Evolutionary conservation across 2,113 vertebrate species (phyloP).

Genomic region (Oreochromis niloticus): DNA sequence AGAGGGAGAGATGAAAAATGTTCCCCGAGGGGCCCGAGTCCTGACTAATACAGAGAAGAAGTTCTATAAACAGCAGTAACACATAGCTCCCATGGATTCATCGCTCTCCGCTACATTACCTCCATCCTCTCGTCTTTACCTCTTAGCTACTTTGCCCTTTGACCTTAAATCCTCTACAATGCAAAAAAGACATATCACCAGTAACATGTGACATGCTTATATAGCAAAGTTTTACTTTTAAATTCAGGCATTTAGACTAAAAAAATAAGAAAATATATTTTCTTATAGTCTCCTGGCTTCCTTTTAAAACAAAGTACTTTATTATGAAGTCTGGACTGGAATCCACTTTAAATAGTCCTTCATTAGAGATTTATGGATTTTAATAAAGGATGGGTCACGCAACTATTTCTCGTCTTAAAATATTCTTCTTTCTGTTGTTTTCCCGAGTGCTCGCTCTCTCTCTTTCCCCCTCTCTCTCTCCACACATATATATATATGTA

Average conservation of each 20-base stretch:
- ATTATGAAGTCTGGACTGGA: not conserved
- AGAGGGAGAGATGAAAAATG: constrained; percentile 19
- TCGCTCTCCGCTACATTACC: constrained; percentile 38
- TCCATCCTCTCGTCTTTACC: constrained; percentile 14
- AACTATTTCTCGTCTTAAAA: not conserved
- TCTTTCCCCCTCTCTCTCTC: too few relatives aligned
- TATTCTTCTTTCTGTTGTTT: not conserved
- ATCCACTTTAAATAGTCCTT: not conserved
- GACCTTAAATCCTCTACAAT: constrained; percentile 23
- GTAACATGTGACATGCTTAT: not conserved
- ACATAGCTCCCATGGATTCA: constrained; percentile 22
- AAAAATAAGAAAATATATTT: not conserved
- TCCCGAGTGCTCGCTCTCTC: not conserved
- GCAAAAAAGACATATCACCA: not conserved
- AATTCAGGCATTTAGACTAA: not conserved
- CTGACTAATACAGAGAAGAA: constrained; percentile 49
- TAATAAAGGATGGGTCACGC: not conserved
- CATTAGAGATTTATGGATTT: not conserved
- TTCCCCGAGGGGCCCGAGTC: constrained; percentile 22
- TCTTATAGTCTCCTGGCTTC: not conserved
- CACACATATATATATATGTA: too few relatives aligned
- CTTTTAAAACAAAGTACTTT: not conserved
- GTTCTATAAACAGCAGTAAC: constrained; percentile 52
- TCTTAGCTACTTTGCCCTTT: not conserved
- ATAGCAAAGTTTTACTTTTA: not conserved